A percentile compares a stretch with the other conserved stretches of the same genome.
phyloP scores from a whole-genome alignment of 2,113 vertebrate genomes.

The Centropus bengalensis region DNA sequence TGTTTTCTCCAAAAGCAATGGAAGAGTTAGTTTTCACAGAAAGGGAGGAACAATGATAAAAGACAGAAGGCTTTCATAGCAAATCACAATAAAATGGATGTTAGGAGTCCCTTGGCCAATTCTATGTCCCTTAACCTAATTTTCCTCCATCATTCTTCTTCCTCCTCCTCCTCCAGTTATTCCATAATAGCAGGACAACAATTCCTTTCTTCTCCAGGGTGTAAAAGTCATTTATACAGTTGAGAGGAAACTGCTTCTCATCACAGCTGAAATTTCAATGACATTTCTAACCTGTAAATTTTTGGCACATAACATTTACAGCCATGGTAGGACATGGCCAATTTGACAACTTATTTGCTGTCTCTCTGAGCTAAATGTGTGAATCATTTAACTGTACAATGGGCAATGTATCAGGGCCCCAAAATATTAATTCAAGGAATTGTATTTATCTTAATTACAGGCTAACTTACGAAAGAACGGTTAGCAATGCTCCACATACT shows the following conservation, averaged over 20 bases:
- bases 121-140: neutral
- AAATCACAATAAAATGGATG: neutral
- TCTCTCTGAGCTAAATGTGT: neutral
- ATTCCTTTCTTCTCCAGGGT: neutral
- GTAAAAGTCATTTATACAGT: neutral
- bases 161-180: neutral
- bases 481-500: neutral
- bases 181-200: neutral
- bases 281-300: neutral
- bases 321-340: neutral
- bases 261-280: neutral
- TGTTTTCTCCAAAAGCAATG: neutral
- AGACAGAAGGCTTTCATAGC: neutral
- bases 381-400: neutral
- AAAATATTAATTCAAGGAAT: neutral
- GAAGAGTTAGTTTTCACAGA: neutral
- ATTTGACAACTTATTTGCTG: neutral
- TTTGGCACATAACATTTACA: neutral
- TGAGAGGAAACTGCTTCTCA: neutral
- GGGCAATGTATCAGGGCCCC: neutral
- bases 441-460: neutral
- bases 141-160: neutral
- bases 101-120: neutral
- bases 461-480: neutral
- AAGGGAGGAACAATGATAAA: neutral